These are phyloP conservation scores for Tricholaema leucomelas DNA, from an alignment of 2,113 vertebrate species.

Conservation along the genomic window DNA sequence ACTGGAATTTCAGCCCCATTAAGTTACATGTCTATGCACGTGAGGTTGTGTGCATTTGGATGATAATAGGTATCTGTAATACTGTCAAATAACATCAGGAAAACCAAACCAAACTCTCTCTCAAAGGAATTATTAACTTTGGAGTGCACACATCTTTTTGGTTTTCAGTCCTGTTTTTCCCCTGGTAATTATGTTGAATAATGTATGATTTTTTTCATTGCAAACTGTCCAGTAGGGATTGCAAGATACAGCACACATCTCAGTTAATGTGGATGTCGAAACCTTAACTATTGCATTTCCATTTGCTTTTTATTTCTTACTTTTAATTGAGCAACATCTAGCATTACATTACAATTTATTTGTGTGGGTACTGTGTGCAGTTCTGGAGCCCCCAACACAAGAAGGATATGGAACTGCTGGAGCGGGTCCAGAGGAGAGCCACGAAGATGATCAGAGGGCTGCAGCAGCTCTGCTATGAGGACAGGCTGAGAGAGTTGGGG, in stretches of 20 bases:
- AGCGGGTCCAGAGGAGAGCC: too few species aligned
- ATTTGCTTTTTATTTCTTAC: background rate
- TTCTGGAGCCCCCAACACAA: too few species aligned
- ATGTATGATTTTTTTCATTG: constrained; percentile 40
- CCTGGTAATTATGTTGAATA: constrained; percentile 22
- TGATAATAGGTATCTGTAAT: constrained; percentile 1
- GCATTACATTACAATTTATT: background rate
- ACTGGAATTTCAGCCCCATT: constrained; percentile 33
- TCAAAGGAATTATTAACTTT: constrained; percentile 23
- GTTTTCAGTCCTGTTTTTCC: constrained; percentile 13
- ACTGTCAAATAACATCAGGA: background rate
- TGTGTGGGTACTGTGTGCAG: too few species aligned
- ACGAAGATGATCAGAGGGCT: too few species aligned
- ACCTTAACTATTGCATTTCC: background rate
- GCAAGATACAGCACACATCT: background rate
- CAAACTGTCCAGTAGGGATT: background rate
- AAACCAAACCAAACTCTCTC: background rate
- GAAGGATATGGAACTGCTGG: too few species aligned
- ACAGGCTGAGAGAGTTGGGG: too few species aligned
- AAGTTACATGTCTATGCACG: background rate
- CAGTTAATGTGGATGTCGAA: background rate
- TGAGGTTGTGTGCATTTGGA: background rate
- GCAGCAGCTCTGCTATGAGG: too few species aligned
- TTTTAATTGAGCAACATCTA: constrained; percentile 5
- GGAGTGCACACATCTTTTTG: background rate